These are phyloP conservation scores for Dendropsophus ebraccatus DNA, from an alignment of 2,113 vertebrate species.

Conservation along the genomic window DNA sequence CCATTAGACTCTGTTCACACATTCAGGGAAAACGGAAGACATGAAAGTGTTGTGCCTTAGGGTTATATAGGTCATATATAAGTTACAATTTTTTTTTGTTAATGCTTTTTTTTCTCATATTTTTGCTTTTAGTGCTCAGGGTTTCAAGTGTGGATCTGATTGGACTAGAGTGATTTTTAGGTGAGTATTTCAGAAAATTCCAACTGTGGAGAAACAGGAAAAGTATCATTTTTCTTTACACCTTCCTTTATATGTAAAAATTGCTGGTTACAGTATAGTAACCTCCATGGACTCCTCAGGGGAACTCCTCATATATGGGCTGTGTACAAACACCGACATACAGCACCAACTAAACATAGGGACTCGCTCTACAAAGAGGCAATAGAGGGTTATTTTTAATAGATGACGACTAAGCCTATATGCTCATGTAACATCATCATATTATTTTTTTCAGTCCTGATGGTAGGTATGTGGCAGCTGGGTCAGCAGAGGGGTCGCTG, in stretches of 20 bases:
- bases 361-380: not conserved
- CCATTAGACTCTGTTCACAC: too few relatives aligned
- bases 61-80: too few relatives aligned
- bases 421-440: not conserved
- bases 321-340: too few relatives aligned
- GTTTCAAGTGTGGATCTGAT: conserved; percentile 97
- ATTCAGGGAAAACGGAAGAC: too few relatives aligned
- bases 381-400: not conserved
- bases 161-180: conserved; percentile 97
- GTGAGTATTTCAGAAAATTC: conserved; percentile 68
- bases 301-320: too few relatives aligned
- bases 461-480: conserved; percentile 84
- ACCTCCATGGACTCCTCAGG: too few relatives aligned
- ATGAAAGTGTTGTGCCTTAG: too few relatives aligned
- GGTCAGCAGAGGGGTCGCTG: conserved; percentile 89
- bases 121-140: conserved; percentile 79
- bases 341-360: too few relatives aligned
- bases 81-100: too few relatives aligned
- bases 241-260: not conserved
- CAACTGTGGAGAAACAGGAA: too few relatives aligned
- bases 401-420: not conserved
- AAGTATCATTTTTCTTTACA: not conserved
- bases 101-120: too few relatives aligned
- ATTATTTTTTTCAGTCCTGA: conserved; percentile 80
- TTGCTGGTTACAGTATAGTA: not conserved